Base-by-base conservation (phyloP, 2,888 invertebrate genomes). In the Cotesia congregata region DNA sequence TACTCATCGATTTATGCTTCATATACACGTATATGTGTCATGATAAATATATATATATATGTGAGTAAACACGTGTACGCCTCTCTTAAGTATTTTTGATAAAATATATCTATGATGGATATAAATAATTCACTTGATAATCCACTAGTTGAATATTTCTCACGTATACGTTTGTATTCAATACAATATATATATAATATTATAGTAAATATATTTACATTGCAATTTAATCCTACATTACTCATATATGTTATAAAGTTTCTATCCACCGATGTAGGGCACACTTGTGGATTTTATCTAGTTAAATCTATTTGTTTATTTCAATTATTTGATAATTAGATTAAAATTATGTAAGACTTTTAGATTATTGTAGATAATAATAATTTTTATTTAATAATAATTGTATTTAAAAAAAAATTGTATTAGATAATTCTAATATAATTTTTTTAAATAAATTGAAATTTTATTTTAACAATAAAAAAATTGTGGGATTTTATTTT, bases 101-200 rank as follows among this genome's bases (percentile, higher is more conserved):
- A 67, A 77, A 83, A 82, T 78, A 68, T 62, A 7, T 50, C 30
- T 30, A 77, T 65, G 67, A 50, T 50, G 9, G 7, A 12, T 6
- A 50, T 50, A 50, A 50, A 50, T 50, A 50, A 50, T 50, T 12
- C 12, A 12, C 12, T 50, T 50, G 50, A 50, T 50, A 50, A 50
- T 50, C 7, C 50, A 50, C 50, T 50, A 30, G 30, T 9, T 12
- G 12, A 50, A 50, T 50, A 1, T 9, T 50, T 50, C 50, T 50
- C 50, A 50, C 12, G 4, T 12, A 50, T 50, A 1, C 4, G 12
- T 50, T 3, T 50, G 12, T 50, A 50, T 12, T 30, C 30, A 30
- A 30, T 30, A 3, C 3, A 30, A 50, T 50, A 50, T 6, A 50
- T 50, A 6, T 50, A 50, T 6, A 50, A 50, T 7, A 50, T 9